Evolutionary conservation across 2,888 invertebrate species (phyloP).

Genomic region (Acleris cristana): DNA sequence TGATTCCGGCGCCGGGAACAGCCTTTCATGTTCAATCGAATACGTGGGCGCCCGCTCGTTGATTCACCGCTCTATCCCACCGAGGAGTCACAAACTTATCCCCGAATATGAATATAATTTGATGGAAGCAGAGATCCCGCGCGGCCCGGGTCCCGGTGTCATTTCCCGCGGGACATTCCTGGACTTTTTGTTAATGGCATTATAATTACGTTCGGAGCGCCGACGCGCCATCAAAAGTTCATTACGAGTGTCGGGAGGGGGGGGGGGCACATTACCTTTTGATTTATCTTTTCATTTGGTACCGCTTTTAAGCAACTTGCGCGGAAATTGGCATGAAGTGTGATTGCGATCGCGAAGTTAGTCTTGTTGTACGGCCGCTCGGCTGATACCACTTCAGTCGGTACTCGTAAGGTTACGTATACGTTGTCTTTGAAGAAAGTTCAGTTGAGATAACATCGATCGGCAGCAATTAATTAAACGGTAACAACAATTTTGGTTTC

Average conservation of each 20-base stretch:
- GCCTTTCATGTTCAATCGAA: too few species aligned
- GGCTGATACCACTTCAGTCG: not conserved
- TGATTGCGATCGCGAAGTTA: constrained; percentile 19
- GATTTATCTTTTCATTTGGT: constrained; percentile 36
- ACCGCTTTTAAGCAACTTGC: constrained; percentile 17
- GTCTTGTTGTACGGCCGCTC: constrained; percentile 6
- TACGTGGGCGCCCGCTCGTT: too few species aligned
- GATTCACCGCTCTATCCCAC: too few species aligned
- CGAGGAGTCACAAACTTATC: too few species aligned
- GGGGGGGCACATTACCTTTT: constrained; percentile 28
- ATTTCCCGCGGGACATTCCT: constrained; percentile 18
- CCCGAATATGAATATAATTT: too few species aligned
- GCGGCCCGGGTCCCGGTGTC: not conserved
- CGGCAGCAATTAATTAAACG: too few species aligned
- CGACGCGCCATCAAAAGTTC: constrained; percentile 33
- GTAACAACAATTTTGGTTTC: too few species aligned
- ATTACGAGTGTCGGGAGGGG: constrained; percentile 25
- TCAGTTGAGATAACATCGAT: too few species aligned
- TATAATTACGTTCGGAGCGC: constrained; percentile 28
- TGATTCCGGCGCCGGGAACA: too few species aligned
- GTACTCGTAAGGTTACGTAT: not conserved
- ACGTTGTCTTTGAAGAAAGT: not conserved
- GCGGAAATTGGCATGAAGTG: constrained; percentile 20
- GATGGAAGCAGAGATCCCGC: not conserved
- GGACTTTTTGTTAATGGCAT: constrained; percentile 36